phyloP scores from a whole-genome alignment of 2,888 invertebrate species.

The Boloria selene region DNA sequence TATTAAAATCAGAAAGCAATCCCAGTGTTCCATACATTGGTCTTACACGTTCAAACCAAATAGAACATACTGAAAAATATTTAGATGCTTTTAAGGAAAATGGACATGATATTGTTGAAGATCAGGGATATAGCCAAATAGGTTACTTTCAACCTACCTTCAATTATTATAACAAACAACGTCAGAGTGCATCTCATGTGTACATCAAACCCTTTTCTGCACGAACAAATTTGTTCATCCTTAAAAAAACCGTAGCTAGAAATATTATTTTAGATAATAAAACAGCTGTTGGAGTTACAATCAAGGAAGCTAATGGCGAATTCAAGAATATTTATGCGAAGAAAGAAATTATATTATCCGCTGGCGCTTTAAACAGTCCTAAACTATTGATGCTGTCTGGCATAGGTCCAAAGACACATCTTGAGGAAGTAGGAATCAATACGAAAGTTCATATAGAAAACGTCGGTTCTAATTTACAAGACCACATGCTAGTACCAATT shows the following conservation, averaged over 20 bases:
- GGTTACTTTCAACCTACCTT: conserved; percentile 52
- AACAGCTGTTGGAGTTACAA: conserved; percentile 5
- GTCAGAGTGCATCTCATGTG: conserved; percentile 53
- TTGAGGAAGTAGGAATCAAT: conserved; percentile 49
- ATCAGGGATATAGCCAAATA: conserved; percentile 54
- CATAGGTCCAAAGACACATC: conserved; percentile 55
- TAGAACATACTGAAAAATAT: conserved; percentile 59
- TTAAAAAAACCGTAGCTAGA: conserved; percentile 52
- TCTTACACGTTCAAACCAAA: conserved; percentile 54
- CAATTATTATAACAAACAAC: conserved; percentile 44
- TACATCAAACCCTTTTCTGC: conserved; percentile 53
- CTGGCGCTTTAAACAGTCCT: conserved; percentile 58
- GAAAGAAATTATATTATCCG: conserved; percentile 59
- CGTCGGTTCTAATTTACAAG: conserved; percentile 60
- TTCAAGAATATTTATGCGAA: conserved; percentile 40
- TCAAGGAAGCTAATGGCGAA: conserved; percentile 29
- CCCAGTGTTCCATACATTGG: conserved; percentile 51
- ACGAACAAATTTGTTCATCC: conserved; percentile 54
- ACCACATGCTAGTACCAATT: conserved; percentile 54
- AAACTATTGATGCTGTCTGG: conserved; percentile 63
- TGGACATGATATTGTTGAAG: conserved; percentile 51
- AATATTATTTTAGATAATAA: conserved; percentile 53
- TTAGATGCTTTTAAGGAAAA: conserved; percentile 53
- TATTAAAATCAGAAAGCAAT: conserved; percentile 51
- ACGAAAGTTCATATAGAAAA: conserved; percentile 49